Conservation (phyloP, 2,113 vertebrate genomes). For the Ciconia maguari region DNA sequence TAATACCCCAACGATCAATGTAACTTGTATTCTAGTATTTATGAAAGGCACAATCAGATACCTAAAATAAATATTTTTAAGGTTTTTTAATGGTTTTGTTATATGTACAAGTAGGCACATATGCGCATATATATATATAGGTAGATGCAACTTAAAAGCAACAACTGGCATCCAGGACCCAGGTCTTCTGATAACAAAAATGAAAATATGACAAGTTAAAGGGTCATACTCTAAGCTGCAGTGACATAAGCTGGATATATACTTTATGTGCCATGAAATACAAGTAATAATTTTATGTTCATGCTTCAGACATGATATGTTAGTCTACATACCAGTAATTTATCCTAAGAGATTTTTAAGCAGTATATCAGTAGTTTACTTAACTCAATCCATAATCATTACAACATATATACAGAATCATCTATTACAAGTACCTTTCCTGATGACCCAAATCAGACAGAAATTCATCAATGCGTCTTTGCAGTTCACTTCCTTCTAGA, state of each 20-base stretch:
- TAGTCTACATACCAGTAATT: neutral
- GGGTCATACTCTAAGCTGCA: neutral
- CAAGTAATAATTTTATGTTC: neutral
- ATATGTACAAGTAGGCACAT: neutral
- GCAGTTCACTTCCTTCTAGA: slow-evolving; percentile 82
- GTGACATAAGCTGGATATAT: neutral
- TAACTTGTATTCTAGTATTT: neutral
- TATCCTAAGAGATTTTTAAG: neutral
- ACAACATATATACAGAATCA: neutral
- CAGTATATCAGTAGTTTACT: neutral
- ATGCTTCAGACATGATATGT: neutral
- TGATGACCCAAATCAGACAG: slow-evolving; percentile 94
- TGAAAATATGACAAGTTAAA: neutral
- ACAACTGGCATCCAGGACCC: neutral
- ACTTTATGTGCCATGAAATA: neutral
- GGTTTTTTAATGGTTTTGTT: neutral
- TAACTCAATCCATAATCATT: neutral
- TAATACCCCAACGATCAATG: neutral
- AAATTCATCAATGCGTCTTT: slow-evolving; percentile 86
- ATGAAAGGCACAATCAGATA: neutral
- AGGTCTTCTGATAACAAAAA: neutral
- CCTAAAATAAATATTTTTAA: neutral
- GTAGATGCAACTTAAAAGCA: neutral
- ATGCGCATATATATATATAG: neutral
- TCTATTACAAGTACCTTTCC: slow-evolving; percentile 82